Evolutionary conservation across 2,113 vertebrate genomes (phyloP).

Genomic region (Pseudois nayaur): DNA sequence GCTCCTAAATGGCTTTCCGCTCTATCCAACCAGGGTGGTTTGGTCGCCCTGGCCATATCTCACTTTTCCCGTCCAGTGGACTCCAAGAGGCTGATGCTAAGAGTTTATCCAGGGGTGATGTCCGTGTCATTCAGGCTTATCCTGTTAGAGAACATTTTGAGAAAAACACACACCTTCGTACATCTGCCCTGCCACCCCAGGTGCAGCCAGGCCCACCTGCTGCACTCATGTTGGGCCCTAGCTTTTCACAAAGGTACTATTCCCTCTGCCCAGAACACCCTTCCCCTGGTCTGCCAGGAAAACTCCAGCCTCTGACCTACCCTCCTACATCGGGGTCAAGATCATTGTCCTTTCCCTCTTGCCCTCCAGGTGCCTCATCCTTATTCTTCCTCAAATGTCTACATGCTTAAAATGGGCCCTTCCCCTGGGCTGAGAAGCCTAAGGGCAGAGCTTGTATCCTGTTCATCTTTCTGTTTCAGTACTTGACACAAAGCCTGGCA

Average conservation of each 20-base stretch:
- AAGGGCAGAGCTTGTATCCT: neutral
- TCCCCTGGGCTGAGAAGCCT: neutral
- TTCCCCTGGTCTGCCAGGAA: neutral
- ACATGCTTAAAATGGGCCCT: rapidly evolving
- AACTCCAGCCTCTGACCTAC: neutral
- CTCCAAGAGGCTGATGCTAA: neutral
- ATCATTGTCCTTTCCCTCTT: neutral
- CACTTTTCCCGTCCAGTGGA: neutral
- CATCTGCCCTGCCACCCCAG: neutral
- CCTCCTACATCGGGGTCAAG: neutral
- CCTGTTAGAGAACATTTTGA: neutral
- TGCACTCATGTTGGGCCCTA: rapidly evolving
- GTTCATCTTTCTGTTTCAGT: neutral
- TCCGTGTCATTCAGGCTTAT: neutral
- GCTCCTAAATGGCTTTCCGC: neutral
- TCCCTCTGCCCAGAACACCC: neutral
- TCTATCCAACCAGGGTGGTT: neutral
- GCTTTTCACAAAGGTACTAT: rapidly evolving
- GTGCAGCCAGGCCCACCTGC: neutral
- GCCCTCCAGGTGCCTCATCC: neutral
- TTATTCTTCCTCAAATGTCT: neutral
- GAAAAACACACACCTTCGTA: too few relatives aligned
- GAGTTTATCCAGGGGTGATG: neutral
- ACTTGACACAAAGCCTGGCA: neutral
- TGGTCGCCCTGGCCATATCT: neutral